These are phyloP conservation scores for Sesia bembeciformis DNA, from an alignment of 2,888 invertebrate species.

Conservation along the genomic window DNA sequence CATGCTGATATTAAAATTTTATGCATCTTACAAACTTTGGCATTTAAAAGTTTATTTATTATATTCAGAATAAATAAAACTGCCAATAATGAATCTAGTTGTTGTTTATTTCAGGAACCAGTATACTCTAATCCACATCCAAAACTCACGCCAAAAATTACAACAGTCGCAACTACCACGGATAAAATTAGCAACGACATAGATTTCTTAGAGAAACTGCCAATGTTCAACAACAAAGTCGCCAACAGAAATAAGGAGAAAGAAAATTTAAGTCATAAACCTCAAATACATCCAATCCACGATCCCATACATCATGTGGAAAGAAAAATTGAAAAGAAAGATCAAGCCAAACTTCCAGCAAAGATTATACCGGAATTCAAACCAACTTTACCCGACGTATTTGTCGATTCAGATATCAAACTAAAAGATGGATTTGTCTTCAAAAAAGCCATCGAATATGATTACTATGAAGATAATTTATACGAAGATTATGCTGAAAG, in stretches of 20 bases:
- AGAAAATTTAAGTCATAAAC: conserved; percentile 32
- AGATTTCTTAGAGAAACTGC: conserved; percentile 38
- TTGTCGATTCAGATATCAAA: conserved; percentile 24
- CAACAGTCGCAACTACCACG: conserved; percentile 10
- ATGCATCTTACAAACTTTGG: no score
- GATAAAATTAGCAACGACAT: conserved; percentile 28
- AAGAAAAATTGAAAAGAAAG: conserved; percentile 57
- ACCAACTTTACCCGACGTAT: conserved; percentile 42
- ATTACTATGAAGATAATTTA: conserved; percentile 54
- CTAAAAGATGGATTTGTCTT: conserved; percentile 36
- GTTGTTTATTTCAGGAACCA: conserved; percentile 33
- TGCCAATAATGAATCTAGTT: no score
- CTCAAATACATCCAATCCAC: conserved; percentile 53
- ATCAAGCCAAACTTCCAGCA: conserved; percentile 33
- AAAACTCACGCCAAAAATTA: conserved; percentile 9
- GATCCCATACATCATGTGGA: conserved; percentile 43
- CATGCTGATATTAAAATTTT: no score
- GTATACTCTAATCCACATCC: conserved; percentile 28
- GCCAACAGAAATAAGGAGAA: conserved; percentile 18
- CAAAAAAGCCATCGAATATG: conserved; percentile 39
- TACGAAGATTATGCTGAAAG: conserved; percentile 66
- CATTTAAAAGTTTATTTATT: no score
- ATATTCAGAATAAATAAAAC: no score
- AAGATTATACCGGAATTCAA: conserved; percentile 42
- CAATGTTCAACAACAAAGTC: conserved; percentile 52